Evolutionary conservation across 2,888 invertebrate genomes (phyloP).

Genomic region (Trissoscelio sp.): DNA sequence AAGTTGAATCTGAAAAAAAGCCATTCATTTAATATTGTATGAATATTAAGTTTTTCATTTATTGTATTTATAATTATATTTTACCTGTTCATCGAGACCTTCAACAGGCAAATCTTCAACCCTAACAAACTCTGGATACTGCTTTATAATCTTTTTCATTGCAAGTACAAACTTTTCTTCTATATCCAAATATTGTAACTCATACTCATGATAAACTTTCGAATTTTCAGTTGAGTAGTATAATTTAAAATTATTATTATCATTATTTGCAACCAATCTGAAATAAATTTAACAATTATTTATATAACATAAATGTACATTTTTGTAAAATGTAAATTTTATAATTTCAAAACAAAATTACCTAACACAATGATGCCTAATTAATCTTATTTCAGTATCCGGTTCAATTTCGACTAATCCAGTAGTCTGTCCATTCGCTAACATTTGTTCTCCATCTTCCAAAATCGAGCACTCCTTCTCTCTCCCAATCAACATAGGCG

Average conservation of each 20-base stretch:
- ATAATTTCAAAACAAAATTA: slow-evolving; percentile 49
- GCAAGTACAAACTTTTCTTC: slow-evolving; percentile 88
- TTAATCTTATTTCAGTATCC: slow-evolving; percentile 86
- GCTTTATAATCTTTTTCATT: slow-evolving; percentile 88
- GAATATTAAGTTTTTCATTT: background rate
- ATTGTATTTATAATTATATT: background rate
- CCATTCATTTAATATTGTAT: slow-evolving; percentile 1
- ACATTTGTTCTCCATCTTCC: slow-evolving; percentile 89
- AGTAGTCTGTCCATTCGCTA: slow-evolving; percentile 86
- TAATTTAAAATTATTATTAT: slow-evolving; percentile 87
- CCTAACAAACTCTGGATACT: slow-evolving; percentile 91
- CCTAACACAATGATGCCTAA: slow-evolving; percentile 82
- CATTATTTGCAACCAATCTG: slow-evolving; percentile 89
- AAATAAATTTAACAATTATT: slow-evolving; percentile 15
- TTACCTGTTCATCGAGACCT: slow-evolving; percentile 87
- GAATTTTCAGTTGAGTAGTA: slow-evolving; percentile 95
- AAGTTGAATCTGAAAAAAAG: slow-evolving; percentile 84
- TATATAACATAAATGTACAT: background rate
- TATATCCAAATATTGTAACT: slow-evolving; percentile 91
- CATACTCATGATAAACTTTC: slow-evolving; percentile 92
- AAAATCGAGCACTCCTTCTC: slow-evolving; percentile 90
- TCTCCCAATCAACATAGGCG: slow-evolving; percentile 89
- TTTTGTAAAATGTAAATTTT: background rate
- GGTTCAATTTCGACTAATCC: slow-evolving; percentile 88
- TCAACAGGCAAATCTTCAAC: slow-evolving; percentile 89